Conservation (phyloP, 2,113 vertebrate genomes). For the Bostrychus sinensis region DNA sequence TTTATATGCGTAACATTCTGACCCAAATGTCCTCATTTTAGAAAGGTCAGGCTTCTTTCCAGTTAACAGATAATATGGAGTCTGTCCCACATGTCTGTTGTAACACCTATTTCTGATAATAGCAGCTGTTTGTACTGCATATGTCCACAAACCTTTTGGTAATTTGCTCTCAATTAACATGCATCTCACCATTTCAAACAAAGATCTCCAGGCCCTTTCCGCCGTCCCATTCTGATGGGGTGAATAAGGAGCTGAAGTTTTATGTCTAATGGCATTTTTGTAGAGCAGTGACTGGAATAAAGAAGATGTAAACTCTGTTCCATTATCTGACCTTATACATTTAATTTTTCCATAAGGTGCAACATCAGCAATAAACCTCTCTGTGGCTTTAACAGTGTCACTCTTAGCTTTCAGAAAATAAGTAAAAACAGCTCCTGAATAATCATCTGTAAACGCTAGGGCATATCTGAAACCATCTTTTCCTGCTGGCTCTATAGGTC, state of each 20-base stretch:
- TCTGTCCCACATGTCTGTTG: constrained; percentile 1
- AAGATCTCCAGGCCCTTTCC: constrained; percentile 27
- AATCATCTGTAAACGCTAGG: no score
- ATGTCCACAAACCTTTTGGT: constrained; percentile 24
- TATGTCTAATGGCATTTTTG: constrained; percentile 16
- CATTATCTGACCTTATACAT: no score
- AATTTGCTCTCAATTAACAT: constrained; percentile 12
- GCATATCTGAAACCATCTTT: no score
- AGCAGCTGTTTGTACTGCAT: no score
- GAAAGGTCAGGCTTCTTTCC: constrained; percentile 16
- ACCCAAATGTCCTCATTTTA: constrained; percentile 16
- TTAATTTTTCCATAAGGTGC: no score
- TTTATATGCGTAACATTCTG: no score
- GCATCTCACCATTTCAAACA: constrained; percentile 37
- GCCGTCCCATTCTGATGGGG: constrained; percentile 36
- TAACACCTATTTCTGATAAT: constrained; percentile 24
- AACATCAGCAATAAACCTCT: no score
- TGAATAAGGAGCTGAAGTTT: constrained; percentile 32
- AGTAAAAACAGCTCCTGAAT: no score
- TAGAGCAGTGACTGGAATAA: constrained; percentile 9
- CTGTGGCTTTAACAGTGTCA: no score
- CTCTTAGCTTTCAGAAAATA: no score
- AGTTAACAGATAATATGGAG: constrained; percentile 20
- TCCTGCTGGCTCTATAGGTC: constrained; percentile 11
- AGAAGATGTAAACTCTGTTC: no score